phyloP scores from a whole-genome alignment of 1,140 invertebrate genomes.

The Drosophila auraria region DNA sequence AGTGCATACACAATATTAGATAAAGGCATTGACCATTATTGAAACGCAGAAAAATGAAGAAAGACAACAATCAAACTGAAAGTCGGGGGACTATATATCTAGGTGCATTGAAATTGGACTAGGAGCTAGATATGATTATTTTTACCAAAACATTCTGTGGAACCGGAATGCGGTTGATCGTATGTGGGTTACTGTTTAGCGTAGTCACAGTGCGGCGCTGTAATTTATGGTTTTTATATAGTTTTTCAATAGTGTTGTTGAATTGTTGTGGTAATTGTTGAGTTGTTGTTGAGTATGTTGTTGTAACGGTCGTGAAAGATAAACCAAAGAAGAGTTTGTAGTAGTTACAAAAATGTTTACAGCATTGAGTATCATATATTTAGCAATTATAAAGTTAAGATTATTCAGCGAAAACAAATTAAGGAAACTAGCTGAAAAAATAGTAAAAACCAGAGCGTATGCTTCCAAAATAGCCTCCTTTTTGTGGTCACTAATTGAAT shows the following conservation, averaged over 20 bases:
- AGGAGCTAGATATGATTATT: slow-evolving; percentile 76
- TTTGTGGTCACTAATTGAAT: slow-evolving; percentile 25
- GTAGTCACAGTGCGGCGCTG: slow-evolving; percentile 85
- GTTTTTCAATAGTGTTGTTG: slow-evolving; percentile 57
- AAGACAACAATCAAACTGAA: slow-evolving; percentile 47
- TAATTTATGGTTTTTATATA: slow-evolving; percentile 76
- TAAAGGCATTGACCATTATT: slow-evolving; percentile 21
- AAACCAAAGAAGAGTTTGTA: slow-evolving; percentile 74
- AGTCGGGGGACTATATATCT: neutral
- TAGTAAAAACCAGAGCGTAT: slow-evolving; percentile 23
- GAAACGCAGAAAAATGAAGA: slow-evolving; percentile 22
- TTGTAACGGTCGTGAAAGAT: slow-evolving; percentile 72
- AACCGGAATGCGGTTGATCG: slow-evolving; percentile 85
- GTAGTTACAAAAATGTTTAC: slow-evolving; percentile 68
- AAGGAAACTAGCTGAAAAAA: slow-evolving; percentile 38
- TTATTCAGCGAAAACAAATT: slow-evolving; percentile 36
- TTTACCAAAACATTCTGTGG: slow-evolving; percentile 85
- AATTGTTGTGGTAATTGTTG: slow-evolving; percentile 47
- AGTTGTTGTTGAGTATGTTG: slow-evolving; percentile 40
- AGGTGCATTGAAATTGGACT: slow-evolving; percentile 44
- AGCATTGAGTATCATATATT: slow-evolving; percentile 61
- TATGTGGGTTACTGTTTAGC: slow-evolving; percentile 85
- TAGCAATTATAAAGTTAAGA: slow-evolving; percentile 40
- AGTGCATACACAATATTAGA: slow-evolving; percentile 40
- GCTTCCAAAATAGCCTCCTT: slow-evolving; percentile 22